Evolutionary conservation across 2,797 vertebrate genomes (phyloP).

Genomic region (Phoxinus dragarum): DNA sequence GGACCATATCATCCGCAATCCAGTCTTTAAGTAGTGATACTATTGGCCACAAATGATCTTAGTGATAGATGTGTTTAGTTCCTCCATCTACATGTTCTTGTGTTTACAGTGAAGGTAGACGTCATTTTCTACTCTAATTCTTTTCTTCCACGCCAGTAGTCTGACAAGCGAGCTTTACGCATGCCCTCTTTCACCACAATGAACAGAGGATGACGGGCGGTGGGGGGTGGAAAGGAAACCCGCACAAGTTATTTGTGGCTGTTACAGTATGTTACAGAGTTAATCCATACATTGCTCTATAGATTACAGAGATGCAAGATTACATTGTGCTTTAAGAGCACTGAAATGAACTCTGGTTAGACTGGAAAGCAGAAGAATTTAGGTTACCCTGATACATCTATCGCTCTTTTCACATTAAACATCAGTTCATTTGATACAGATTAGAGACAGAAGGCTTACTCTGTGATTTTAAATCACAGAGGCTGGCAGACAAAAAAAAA

Average conservation of each 20-base stretch:
- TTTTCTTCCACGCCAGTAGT: constrained; percentile 49
- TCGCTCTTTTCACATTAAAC: background rate
- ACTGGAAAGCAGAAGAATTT: background rate
- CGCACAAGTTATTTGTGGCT: background rate
- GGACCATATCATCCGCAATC: background rate
- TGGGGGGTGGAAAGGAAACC: background rate
- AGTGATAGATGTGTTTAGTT: background rate
- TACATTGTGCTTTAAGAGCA: background rate
- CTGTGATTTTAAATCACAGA: background rate
- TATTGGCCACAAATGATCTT: background rate
- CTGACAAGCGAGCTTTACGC: constrained; percentile 38
- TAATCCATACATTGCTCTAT: background rate
- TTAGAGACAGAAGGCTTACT: constrained; percentile 10
- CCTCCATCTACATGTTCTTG: background rate
- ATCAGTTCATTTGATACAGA: constrained; percentile 10
- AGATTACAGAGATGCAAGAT: background rate
- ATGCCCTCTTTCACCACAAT: constrained; percentile 40
- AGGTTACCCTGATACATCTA: background rate
- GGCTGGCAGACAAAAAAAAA: background rate
- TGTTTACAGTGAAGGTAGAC: background rate
- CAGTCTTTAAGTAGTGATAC: background rate
- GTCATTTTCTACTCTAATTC: constrained; percentile 51
- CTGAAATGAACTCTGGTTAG: background rate
- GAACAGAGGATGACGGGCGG: background rate
- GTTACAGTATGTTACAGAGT: background rate